Conservation (phyloP, 1,140 invertebrate species). For the Megathymus violae region DNA sequence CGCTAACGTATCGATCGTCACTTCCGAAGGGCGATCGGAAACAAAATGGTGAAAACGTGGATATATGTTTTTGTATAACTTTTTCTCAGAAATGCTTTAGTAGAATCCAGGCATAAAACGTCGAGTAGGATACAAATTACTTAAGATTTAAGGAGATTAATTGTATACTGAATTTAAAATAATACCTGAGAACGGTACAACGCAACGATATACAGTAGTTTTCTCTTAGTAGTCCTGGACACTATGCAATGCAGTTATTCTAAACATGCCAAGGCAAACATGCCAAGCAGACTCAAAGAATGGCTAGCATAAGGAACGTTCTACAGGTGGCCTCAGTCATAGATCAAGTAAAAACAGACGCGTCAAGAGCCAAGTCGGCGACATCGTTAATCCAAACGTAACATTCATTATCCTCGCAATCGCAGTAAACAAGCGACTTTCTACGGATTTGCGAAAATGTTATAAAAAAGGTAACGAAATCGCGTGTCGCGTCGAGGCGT, state of each 20-base stretch:
- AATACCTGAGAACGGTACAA: too few species aligned
- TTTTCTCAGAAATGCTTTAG: too few species aligned
- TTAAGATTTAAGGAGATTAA: too few species aligned
- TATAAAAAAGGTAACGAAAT: slow-evolving; percentile 71
- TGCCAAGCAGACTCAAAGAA: background rate
- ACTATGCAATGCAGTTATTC: too few species aligned
- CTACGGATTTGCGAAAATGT: slow-evolving; percentile 70
- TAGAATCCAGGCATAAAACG: too few species aligned
- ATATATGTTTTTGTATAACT: too few species aligned
- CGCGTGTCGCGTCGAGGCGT: slow-evolving; percentile 73
- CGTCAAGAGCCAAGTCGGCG: background rate
- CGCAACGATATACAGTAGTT: too few species aligned
- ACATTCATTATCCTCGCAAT: slow-evolving; percentile 35
- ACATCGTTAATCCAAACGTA: background rate
- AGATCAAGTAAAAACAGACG: background rate
- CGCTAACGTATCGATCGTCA: slow-evolving; percentile 25
- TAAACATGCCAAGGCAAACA: background rate
- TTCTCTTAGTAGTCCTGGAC: too few species aligned
- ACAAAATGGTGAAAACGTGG: slow-evolving; percentile 7
- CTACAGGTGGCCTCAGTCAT: background rate
- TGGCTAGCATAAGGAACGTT: background rate
- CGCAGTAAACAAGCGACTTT: slow-evolving; percentile 56
- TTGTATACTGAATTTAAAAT: too few species aligned
- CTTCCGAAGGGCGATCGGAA: slow-evolving; percentile 20
- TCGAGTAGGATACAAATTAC: too few species aligned